A percentile compares a stretch with the other conserved stretches of the same genome.
These are phyloP conservation scores for Odontophorus gujanensis DNA, from an alignment of 2,113 vertebrate species.

Conservation along the genomic window DNA sequence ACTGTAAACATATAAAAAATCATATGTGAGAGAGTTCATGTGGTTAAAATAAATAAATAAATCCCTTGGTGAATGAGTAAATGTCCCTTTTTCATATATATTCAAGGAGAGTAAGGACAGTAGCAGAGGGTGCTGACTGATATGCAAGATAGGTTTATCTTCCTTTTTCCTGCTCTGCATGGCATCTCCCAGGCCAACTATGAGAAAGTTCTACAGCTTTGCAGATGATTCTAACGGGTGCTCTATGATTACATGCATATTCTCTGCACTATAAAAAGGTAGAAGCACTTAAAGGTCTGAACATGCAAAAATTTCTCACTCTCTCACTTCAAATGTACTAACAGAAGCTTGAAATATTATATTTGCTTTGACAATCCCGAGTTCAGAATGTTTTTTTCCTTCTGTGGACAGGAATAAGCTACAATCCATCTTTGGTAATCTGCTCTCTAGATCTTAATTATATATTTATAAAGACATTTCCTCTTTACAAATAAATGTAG, in stretches of 20 bases:
- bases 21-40: neutral
- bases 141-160: neutral
- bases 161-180: neutral
- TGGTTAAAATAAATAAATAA: neutral
- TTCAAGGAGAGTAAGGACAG: neutral
- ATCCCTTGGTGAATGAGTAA: neutral
- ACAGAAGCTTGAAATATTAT: neutral
- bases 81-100: neutral
- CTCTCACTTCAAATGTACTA: neutral
- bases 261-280: neutral
- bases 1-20: neutral
- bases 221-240: neutral
- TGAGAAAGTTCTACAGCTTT: neutral
- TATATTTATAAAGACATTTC: conserved; percentile 68
- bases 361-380: neutral
- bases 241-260: neutral
- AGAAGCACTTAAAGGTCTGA: neutral
- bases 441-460: conserved; percentile 44
- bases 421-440: neutral
- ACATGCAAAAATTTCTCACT: neutral
- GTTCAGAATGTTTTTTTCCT: conserved; percentile 37
- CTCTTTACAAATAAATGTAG: conserved; percentile 62
- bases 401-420: neutral
- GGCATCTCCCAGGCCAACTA: neutral
- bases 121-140: neutral